Percentiles rank a stretch among this genome's conserved stretches.
Evolutionary conservation across 1,140 invertebrate species (phyloP).

Genomic region (Panagrolaimus sp.): DNA sequence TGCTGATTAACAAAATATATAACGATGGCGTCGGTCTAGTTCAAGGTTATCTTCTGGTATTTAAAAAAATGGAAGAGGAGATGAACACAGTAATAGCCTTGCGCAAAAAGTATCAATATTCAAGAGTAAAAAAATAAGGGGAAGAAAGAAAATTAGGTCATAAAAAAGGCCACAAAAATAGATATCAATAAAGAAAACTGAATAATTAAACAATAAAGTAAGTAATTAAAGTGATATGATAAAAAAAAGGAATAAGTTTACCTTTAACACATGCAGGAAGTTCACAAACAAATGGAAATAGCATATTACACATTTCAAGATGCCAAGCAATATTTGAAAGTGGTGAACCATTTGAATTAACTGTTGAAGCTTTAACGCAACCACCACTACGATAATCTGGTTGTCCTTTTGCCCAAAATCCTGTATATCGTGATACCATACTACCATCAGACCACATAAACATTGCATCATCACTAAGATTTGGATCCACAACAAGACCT

Average conservation of each 20-base stretch:
- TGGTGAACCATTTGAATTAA: conserved; percentile 17
- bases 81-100: too few relatives aligned
- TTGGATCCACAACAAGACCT: conserved; percentile 34
- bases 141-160: too few relatives aligned
- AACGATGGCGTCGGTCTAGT: too few relatives aligned
- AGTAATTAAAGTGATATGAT: too few relatives aligned
- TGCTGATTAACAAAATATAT: too few relatives aligned
- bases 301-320: conserved; percentile 71
- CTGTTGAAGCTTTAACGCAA: conserved; percentile 69
- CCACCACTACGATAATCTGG: conserved; percentile 77
- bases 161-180: too few relatives aligned
- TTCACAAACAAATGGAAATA: conserved; percentile 87
- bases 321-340: conserved; percentile 30
- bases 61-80: too few relatives aligned
- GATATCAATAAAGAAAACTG: too few relatives aligned
- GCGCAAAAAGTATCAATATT: too few relatives aligned
- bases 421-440: conserved; percentile 81
- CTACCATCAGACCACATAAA: conserved; percentile 74
- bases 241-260: conserved; percentile 45
- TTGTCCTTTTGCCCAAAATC: conserved; percentile 65
- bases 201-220: too few relatives aligned
- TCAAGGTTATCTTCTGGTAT: too few relatives aligned
- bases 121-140: too few relatives aligned
- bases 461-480: conserved; percentile 25
- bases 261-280: conserved; percentile 81